These are phyloP conservation scores for Mechanitis messenoides DNA, from an alignment of 2,888 invertebrate species.

Conservation along the genomic window DNA sequence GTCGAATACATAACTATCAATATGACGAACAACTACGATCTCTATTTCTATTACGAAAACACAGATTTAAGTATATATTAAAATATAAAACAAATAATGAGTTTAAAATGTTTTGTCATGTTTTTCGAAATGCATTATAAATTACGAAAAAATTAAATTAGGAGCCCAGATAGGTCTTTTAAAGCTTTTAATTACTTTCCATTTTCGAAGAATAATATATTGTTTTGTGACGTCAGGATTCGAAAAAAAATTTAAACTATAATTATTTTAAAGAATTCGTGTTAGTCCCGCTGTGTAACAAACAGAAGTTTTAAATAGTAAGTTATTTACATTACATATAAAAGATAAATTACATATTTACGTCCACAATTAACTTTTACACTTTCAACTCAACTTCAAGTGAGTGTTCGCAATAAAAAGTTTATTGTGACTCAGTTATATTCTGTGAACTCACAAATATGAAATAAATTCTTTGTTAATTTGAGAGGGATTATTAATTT, in stretches of 20 bases:
- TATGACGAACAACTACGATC: no score
- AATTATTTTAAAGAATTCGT: constrained; percentile 49
- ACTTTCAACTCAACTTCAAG: constrained; percentile 24
- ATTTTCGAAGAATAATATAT: no score
- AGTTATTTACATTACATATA: constrained; percentile 67
- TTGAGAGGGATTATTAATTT: constrained; percentile 11
- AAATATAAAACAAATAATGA: constrained; percentile 24
- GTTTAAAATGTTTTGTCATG: constrained; percentile 15
- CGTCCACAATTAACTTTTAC: constrained; percentile 31
- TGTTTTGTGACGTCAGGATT: no score
- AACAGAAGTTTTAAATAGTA: constrained; percentile 53
- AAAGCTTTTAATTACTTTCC: no score
- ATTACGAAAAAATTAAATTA: no score
- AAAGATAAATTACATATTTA: constrained; percentile 38
- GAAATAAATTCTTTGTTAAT: constrained; percentile 18
- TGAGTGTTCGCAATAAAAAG: constrained; percentile 23
- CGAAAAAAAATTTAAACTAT: constrained; percentile 44
- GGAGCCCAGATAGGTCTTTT: no score
- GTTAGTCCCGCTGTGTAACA: constrained; percentile 35
- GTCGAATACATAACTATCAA: no score
- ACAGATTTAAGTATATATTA: no score
- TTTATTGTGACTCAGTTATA: constrained; percentile 23
- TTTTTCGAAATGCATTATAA: no score
- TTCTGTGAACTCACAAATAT: constrained; percentile 26
- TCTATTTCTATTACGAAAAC: no score